phyloP scores from a whole-genome alignment of 2,113 vertebrate genomes.

The Varanus salvator region DNA sequence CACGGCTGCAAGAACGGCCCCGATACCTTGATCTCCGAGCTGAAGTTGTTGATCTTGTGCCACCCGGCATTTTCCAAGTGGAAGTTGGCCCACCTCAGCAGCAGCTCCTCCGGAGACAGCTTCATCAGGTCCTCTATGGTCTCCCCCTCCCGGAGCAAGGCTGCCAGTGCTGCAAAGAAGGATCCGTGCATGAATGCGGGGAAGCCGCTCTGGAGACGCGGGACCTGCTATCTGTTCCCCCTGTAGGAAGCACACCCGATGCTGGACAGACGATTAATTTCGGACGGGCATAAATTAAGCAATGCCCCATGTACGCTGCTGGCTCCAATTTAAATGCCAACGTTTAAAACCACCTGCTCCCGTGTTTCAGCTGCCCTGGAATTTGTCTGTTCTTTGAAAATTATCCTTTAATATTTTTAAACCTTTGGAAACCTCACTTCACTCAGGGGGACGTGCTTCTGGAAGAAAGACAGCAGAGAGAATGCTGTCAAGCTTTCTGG shows the following conservation, averaged over 20 bases:
- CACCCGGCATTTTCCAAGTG: slow-evolving; percentile 92
- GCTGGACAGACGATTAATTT: neutral
- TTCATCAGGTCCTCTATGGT: slow-evolving; percentile 97
- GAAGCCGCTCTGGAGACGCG: neutral
- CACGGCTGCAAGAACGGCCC: neutral
- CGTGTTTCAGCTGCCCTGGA: too few species aligned
- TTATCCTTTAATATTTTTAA: too few species aligned
- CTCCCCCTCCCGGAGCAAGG: slow-evolving; percentile 93
- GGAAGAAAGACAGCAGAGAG: too few species aligned
- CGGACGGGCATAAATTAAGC: neutral
- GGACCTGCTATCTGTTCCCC: neutral
- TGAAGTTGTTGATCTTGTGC: slow-evolving; percentile 95
- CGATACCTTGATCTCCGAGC: slow-evolving; percentile 92
- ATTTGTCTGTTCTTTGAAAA: too few species aligned
- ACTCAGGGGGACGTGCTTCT: neutral
- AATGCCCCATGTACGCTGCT: too few species aligned
- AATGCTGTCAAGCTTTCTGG: neutral
- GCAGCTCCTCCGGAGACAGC: slow-evolving; percentile 93
- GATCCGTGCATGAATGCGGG: neutral
- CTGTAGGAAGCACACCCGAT: neutral
- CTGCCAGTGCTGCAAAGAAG: slow-evolving; percentile 86
- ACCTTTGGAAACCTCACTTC: neutral
- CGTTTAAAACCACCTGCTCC: too few species aligned
- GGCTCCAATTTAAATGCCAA: too few species aligned
- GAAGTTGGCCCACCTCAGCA: slow-evolving; percentile 95